Conservation (phyloP, 1,140 invertebrate genomes). For the Zeugodacus cucurbitae region DNA sequence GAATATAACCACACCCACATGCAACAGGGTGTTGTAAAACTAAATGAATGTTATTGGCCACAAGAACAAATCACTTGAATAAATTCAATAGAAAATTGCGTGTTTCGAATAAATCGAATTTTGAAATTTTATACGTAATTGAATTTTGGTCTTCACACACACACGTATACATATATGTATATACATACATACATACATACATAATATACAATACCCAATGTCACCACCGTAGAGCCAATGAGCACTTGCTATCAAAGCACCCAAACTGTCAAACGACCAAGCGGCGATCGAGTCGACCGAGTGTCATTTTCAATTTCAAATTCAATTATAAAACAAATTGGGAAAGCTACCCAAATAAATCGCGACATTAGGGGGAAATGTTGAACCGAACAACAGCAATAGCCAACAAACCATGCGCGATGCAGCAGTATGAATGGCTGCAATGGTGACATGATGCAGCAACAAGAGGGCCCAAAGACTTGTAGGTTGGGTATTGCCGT, state of each 20-base stretch:
- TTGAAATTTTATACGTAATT: slow-evolving; percentile 66
- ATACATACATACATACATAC: not conserved
- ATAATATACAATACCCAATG: slow-evolving; percentile 47
- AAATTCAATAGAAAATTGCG: slow-evolving; percentile 64
- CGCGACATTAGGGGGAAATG: slow-evolving; percentile 21
- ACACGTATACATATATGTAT: slow-evolving; percentile 46
- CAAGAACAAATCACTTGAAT: slow-evolving; percentile 54
- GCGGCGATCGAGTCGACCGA: slow-evolving; percentile 49
- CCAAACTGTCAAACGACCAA: not conserved
- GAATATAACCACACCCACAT: slow-evolving; percentile 16
- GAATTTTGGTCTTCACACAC: slow-evolving; percentile 58
- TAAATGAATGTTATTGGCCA: not conserved
- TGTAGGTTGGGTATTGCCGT: not conserved
- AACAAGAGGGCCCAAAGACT: not conserved
- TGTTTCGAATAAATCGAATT: slow-evolving; percentile 52
- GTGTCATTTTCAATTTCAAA: slow-evolving; percentile 65
- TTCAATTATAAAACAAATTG: slow-evolving; percentile 66
- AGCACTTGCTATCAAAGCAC: not conserved
- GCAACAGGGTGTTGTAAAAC: not conserved
- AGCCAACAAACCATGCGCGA: not conserved
- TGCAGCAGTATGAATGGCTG: not conserved
- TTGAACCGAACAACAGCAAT: not conserved
- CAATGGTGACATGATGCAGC: too few relatives aligned
- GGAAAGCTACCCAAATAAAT: slow-evolving; percentile 54
- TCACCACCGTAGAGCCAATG: not conserved